Conservation (phyloP, 2,888 invertebrate genomes). For the Diabrotica balteata region DNA sequence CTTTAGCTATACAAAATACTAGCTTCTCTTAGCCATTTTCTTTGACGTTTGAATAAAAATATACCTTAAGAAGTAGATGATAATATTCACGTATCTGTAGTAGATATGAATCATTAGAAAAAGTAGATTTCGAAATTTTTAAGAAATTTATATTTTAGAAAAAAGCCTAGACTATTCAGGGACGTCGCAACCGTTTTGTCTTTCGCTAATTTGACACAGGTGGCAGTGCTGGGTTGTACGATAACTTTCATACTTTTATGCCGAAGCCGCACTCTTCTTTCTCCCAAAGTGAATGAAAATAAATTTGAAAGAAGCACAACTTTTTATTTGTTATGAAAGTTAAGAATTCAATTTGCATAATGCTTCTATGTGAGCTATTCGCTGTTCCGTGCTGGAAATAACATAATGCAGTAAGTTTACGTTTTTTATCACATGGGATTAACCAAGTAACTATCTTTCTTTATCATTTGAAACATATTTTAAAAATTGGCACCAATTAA, state of each 20-base stretch:
- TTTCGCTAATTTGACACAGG: constrained; percentile 59
- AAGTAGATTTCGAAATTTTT: background rate
- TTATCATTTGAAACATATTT: no score
- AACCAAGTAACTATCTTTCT: no score
- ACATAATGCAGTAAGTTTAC: no score
- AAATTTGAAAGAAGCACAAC: constrained; percentile 21
- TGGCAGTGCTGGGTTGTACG: constrained; percentile 48
- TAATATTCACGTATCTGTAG: no score
- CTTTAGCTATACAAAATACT: no score
- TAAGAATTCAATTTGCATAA: constrained; percentile 24
- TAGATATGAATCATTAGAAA: background rate
- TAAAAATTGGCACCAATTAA: no score
- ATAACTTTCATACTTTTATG: constrained; percentile 47
- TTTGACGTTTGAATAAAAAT: no score
- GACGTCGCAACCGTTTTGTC: constrained; percentile 55
- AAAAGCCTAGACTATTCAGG: constrained; percentile 20
- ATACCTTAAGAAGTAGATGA: no score
- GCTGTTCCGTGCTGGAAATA: no score
- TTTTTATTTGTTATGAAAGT: constrained; percentile 28
- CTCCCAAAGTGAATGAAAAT: constrained; percentile 25
- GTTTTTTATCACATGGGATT: no score
- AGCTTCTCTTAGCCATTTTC: no score
- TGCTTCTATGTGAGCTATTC: background rate
- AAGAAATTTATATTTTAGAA: background rate
- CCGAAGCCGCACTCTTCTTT: constrained; percentile 30